These are phyloP conservation scores for Megalopta genalis DNA, from an alignment of 1,140 invertebrate genomes.

Conservation along the genomic window DNA sequence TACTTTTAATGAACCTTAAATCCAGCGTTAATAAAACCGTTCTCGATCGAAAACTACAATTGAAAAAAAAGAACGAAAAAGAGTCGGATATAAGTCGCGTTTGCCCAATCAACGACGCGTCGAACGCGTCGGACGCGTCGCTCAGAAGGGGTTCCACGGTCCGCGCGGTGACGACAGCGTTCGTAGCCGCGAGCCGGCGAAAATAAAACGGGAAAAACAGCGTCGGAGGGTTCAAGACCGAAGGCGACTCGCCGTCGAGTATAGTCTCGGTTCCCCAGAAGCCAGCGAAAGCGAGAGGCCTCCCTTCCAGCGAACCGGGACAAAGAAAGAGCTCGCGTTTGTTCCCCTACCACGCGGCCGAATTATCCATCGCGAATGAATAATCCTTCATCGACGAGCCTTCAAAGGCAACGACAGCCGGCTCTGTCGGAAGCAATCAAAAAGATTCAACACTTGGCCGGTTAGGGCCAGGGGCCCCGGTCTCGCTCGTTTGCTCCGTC, in stretches of 20 bases:
- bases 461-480: not conserved
- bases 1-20: too few relatives aligned
- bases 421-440: conserved; percentile 54
- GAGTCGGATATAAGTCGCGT: too few relatives aligned
- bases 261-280: conserved; percentile 15
- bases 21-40: too few relatives aligned
- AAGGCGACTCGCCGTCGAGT: too few relatives aligned
- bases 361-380: conserved; percentile 50
- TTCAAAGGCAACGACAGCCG: conserved; percentile 58
- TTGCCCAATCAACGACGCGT: too few relatives aligned
- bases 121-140: too few relatives aligned
- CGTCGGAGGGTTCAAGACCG: conserved; percentile 20
- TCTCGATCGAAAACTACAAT: too few relatives aligned
- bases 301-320: not conserved
- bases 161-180: too few relatives aligned
- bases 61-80: too few relatives aligned
- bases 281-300: not conserved
- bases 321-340: conserved; percentile 36
- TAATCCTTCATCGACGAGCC: conserved; percentile 49
- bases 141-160: too few relatives aligned
- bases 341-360: not conserved
- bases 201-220: too few relatives aligned
- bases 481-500: not conserved
- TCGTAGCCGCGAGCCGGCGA: too few relatives aligned
- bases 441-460: conserved; percentile 53